phyloP scores from a whole-genome alignment of 2,888 invertebrate genomes.

The Nematopogon swammerdamellus region DNA sequence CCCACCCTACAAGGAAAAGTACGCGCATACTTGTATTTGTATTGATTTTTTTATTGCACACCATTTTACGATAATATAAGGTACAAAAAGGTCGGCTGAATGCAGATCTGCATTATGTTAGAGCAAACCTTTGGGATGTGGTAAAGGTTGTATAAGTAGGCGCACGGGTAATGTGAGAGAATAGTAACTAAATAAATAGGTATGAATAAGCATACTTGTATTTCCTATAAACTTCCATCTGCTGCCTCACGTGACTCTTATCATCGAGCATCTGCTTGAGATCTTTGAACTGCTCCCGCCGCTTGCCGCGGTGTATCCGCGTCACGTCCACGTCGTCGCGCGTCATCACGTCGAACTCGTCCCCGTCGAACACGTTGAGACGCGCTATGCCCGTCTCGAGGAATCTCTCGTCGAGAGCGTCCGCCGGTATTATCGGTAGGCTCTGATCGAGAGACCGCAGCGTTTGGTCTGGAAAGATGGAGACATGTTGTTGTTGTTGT shows the following conservation, averaged over 20 bases:
- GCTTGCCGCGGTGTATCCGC: slow-evolving; percentile 53
- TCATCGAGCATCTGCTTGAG: slow-evolving; percentile 66
- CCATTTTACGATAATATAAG: too few relatives aligned
- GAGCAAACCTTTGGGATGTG: too few relatives aligned
- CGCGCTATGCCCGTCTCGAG: slow-evolving; percentile 55
- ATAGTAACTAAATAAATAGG: too few relatives aligned
- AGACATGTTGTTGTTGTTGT: too few relatives aligned
- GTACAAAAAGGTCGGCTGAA: too few relatives aligned
- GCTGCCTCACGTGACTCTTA: slow-evolving; percentile 54
- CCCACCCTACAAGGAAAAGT: too few relatives aligned
- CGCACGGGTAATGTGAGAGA: too few relatives aligned
- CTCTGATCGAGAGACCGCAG: slow-evolving; percentile 34
- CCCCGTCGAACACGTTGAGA: slow-evolving; percentile 70
- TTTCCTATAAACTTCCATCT: slow-evolving; percentile 55
- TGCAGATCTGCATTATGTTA: too few relatives aligned
- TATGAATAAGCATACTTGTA: slow-evolving; percentile 42
- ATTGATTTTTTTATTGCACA: too few relatives aligned
- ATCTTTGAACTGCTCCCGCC: slow-evolving; percentile 59
- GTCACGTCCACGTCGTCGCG: slow-evolving; percentile 49
- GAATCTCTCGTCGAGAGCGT: slow-evolving; percentile 50
- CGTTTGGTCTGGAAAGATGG: slow-evolving; percentile 4
- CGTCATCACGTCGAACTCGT: slow-evolving; percentile 75
- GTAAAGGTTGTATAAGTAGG: too few relatives aligned
- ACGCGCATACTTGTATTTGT: too few relatives aligned
- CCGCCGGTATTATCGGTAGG: slow-evolving; percentile 63